Evolutionary conservation across 1,140 invertebrate species (phyloP).

Genomic region (Cyclina sinensis): DNA sequence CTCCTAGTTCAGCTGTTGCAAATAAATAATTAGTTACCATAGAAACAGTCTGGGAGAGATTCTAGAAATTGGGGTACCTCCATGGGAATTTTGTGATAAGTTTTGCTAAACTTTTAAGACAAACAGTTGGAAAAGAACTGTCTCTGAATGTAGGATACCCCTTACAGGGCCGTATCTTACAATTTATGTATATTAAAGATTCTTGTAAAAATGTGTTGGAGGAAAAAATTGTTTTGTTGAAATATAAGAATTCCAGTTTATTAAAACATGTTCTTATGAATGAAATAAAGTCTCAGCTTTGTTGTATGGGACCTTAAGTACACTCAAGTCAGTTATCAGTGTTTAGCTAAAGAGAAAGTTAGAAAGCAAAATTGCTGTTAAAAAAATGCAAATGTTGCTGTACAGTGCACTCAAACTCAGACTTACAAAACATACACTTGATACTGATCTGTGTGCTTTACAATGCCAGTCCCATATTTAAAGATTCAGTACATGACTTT

Average conservation of each 20-base stretch:
- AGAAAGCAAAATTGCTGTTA: too few relatives aligned
- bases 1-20: constrained; percentile 40
- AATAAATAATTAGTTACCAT: constrained; percentile 59
- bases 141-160: not conserved
- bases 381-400: too few relatives aligned
- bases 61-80: constrained; percentile 12
- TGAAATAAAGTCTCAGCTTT: not conserved
- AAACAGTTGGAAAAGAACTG: not conserved
- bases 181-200: constrained; percentile 26
- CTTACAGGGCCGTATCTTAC: not conserved
- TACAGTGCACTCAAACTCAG: too few relatives aligned
- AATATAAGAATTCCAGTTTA: not conserved
- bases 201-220: not conserved
- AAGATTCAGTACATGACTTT: too few relatives aligned
- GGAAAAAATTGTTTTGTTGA: not conserved
- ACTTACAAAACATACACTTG: too few relatives aligned
- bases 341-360: too few relatives aligned
- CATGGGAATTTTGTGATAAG: constrained; percentile 16
- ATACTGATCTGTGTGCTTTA: too few relatives aligned
- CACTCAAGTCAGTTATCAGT: too few relatives aligned
- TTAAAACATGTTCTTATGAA: constrained; percentile 1
- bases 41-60: constrained; percentile 25
- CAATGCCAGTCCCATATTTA: too few relatives aligned
- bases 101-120: not conserved
- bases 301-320: too few relatives aligned